Base-by-base conservation (phyloP, 2,113 vertebrate species). In the Acanthisitta chloris region DNA sequence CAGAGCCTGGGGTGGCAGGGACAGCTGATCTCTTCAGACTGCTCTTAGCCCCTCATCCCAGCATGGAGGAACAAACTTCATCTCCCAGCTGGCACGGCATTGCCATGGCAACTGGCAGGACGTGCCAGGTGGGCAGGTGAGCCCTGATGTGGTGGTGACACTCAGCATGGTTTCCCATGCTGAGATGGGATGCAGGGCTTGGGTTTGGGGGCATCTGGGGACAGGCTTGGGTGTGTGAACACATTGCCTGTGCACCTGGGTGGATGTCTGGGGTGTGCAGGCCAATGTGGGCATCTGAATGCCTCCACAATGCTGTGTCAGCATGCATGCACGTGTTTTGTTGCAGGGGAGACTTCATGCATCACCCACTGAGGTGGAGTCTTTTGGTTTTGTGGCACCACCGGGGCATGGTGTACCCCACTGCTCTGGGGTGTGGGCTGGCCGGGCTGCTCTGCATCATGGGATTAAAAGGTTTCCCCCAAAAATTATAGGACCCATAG, bases 91-190 rank as follows among this genome's bases (percentile, higher is more conserved):
- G 86, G 67, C 49, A 3, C 80, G 38, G 67, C 2, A 81, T 96
- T 58, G 67, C 96, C 95, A 96, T 96, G 58, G 82, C 82, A 96
- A 97, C 96, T 4, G 16, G 85, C 79, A 90, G 85, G 90, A 93
- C 18, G 79, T 92, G 92, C 88, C 79, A 67, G 92, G 81, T 33
- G 4, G 86, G 89, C 92, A 86, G 88, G 55, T 21, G 1, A 86
- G 91, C 67, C 23, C 67, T 84, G 92, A 64, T 0, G 33, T 34
- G 76, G 55, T 3, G 9, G 45, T 36, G 57, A 57, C 77, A 73
- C 6, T 3, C 81, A 45, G 62, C 31, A 43, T 0, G 0, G 71
- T n/a, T n/a, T n/a, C n/a, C n/a, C n/a, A n/a, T n/a, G n/a, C n/a
- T n/a, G 76, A 90, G 38, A 33, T 1, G 5, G 67, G 42, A 58